Percentiles rank a stretch among this genome's conserved stretches.
These are phyloP conservation scores for Strix aluco DNA, from an alignment of 2,113 vertebrate species.

Conservation along the genomic window DNA sequence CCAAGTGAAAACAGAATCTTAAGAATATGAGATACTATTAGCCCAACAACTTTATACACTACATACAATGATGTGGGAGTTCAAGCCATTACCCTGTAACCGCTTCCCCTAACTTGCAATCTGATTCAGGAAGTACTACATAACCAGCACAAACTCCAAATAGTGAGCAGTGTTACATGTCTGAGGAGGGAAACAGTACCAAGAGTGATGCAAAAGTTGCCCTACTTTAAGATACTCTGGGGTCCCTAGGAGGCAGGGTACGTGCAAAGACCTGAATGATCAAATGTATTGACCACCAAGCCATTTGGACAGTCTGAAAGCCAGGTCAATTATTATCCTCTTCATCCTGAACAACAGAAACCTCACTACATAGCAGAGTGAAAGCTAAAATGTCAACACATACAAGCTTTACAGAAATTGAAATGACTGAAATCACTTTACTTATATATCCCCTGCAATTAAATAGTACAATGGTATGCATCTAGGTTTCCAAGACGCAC, in stretches of 20 bases:
- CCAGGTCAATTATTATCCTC: neutral
- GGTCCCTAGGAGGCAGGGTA: neutral
- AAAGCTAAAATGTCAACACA: neutral
- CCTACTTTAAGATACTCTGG: neutral
- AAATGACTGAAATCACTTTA: neutral
- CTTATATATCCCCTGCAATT: neutral
- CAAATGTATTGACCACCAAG: neutral
- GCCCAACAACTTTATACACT: neutral
- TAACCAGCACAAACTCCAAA: neutral
- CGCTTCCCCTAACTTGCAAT: neutral
- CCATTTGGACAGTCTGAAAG: neutral
- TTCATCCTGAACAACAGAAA: neutral
- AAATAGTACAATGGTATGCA: fast-evolving
- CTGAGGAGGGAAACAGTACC: neutral
- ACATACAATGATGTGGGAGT: neutral
- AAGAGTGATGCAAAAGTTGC: neutral
- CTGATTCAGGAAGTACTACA: neutral
- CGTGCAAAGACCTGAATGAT: neutral
- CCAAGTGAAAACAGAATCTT: neutral
- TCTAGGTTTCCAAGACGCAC: neutral
- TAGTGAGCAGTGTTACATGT: neutral
- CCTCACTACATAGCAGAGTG: neutral
- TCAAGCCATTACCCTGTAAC: neutral
- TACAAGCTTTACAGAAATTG: neutral
- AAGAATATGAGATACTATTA: neutral